phyloP scores from a whole-genome alignment of 2,797 vertebrate species.

The Paramormyrops hopkinsi region DNA sequence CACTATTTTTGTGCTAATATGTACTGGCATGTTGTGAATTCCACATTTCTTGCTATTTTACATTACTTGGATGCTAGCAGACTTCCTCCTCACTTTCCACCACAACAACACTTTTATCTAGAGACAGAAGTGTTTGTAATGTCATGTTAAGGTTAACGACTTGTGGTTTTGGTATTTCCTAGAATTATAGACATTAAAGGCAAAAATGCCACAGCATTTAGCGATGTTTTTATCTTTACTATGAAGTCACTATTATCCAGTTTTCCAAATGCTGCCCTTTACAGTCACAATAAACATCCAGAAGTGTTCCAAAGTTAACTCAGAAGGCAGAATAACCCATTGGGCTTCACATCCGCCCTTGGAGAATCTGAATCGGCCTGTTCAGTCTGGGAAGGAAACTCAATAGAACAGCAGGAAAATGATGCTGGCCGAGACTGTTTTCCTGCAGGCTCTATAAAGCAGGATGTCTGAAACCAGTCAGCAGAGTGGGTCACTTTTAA shows the following conservation, averaged over 20 bases:
- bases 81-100: neutral
- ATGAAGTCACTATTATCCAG: neutral
- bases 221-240: neutral
- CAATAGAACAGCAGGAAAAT: neutral
- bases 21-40: neutral
- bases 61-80: neutral
- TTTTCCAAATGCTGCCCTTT: neutral
- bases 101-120: neutral
- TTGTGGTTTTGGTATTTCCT: slow-evolving; percentile 9
- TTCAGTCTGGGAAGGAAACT: neutral
- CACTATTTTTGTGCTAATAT: neutral
- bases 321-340: neutral
- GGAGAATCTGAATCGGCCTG: neutral
- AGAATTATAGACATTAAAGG: neutral
- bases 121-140: neutral
- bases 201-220: slow-evolving; percentile 19
- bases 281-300: neutral
- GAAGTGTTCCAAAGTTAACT: neutral
- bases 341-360: neutral
- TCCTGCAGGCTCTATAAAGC: neutral
- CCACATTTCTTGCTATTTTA: neutral
- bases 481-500: slow-evolving; percentile 23
- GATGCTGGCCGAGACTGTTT: neutral
- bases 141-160: neutral
- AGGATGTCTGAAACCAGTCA: slow-evolving; percentile 15